These are phyloP conservation scores for Platycnemis pennipes DNA, from an alignment of 2,888 invertebrate species.

Conservation along the genomic window DNA sequence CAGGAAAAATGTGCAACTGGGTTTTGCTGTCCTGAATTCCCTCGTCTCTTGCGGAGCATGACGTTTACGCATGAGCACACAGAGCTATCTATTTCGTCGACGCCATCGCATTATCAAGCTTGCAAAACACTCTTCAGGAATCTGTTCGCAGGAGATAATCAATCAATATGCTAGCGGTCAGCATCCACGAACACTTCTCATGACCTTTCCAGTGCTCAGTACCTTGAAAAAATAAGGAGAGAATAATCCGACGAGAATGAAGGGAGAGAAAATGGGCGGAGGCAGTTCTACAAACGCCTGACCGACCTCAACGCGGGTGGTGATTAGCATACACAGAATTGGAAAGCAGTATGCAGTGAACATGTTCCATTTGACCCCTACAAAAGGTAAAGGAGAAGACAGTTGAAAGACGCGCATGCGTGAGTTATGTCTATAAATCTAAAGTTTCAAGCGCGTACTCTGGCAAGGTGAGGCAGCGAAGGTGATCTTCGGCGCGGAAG, in stretches of 20 bases:
- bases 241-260: not conserved
- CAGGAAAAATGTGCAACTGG: too few species aligned
- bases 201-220: not conserved
- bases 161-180: not conserved
- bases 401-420: constrained; percentile 4
- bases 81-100: not conserved
- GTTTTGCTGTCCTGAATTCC: too few species aligned
- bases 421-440: constrained; percentile 30
- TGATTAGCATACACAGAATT: constrained; percentile 57
- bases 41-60: too few species aligned
- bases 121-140: not conserved
- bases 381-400: not conserved
- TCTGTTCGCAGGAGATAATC: not conserved
- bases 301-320: constrained; percentile 49
- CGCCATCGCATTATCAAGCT: not conserved
- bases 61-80: too few species aligned
- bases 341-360: not conserved
- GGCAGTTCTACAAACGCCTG: not conserved
- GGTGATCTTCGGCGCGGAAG: not conserved
- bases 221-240: not conserved
- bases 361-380: not conserved
- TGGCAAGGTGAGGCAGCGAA: not conserved
- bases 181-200: not conserved
- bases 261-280: not conserved
- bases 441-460: not conserved